Base-by-base conservation (phyloP, 2,797 vertebrate species). In the Florisuga fusca region DNA sequence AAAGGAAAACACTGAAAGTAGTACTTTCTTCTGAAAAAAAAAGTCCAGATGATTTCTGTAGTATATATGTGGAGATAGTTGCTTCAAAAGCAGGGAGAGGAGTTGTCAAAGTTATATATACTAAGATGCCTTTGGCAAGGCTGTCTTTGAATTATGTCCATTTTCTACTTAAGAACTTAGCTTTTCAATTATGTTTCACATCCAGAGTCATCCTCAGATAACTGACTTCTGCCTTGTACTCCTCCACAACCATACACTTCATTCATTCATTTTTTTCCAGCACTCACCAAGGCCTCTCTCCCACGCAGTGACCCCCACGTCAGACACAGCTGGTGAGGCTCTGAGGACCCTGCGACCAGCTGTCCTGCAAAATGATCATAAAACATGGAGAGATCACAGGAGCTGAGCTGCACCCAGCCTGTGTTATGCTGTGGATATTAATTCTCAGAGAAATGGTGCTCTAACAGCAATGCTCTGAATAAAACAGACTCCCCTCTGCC, bases 381-480 rank as follows among this genome's bases (percentile, higher is more conserved):
- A 38, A 62, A 46, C 5, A 1, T 2, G 18, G 33, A 33, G 34
- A n/a, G 12, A 18, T 8, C 1, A 2, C 1, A 0, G 67, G 33
- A 69, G 79, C 75, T 76, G 59, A 82, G 78, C 81, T 36, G 63
- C 25, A 10, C 19, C 22, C 15, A 6, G 50, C 46, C 13, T 12
- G 14, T 59, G 57, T 62, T 67, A n/a, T 13, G 51, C n/a, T 8
- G 12, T 19, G 20, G 23, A 3, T 50, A 36, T 51, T 36, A 12
- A 5, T 5, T 23, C 46, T 69, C 51, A 33, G 33, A 26, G 54
- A 53, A 43, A 34, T 0, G 2, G n/a, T 45, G 45, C 50, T 48
- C 3, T 29, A 25, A 38, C 54, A 67, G 74, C 0, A 1, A 26
- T 27, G 34, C 34, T 84, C 75, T 66, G 38, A 29, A 54, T 33